Evolutionary conservation across 2,113 vertebrate species (phyloP), one percentile per base, ranked within the genome.

Genomic region (cattle (Bos taurus)): DNA sequence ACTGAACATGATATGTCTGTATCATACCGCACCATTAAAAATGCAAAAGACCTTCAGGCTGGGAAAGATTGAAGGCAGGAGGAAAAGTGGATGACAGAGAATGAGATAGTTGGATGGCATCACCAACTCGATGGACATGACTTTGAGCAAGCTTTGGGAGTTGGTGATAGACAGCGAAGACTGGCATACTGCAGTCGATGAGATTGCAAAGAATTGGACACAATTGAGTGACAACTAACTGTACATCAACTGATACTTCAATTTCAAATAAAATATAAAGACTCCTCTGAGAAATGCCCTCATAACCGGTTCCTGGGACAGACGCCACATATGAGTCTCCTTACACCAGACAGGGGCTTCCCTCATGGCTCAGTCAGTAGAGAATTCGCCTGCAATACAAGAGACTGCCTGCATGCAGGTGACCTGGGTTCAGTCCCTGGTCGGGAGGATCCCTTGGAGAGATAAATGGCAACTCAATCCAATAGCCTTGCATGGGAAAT

Each of bases 131-230:
- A 74, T 13, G 21, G 67, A 40, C 67, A 12, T 40, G 67, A 40
- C 10, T 74, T 40, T 40, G 67, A 40, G 36, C 21, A 74, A 40
- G 36, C 11, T 25, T 25, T 3, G 11, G 67, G 67, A 6, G 5
- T 13, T 74, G 67, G 67, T 74, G 67, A 40, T 6, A 21, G 36
- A 74, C 21, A 74, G 21, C 1, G 0, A 13, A 40, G 67, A 11
- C 21, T 25, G 67, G 36, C 19, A 1, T 74, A 21, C 36, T 25
- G 67, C n/a, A 12, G 2, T 40, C 36, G 36, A 40, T 12, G 67
- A 40, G 36, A 40, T 0, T 25, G 21, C 36, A 40, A 40, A 74
- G 5, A 40, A 3, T 13, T 0, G 0, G 36, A 74, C 21, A 13
- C 21, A 11, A 19, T 0, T 36, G n/a, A 71, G n/a, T 36, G 17